Conservation (phyloP, 2,888 invertebrate species). For the Epistrophe eligans region DNA sequence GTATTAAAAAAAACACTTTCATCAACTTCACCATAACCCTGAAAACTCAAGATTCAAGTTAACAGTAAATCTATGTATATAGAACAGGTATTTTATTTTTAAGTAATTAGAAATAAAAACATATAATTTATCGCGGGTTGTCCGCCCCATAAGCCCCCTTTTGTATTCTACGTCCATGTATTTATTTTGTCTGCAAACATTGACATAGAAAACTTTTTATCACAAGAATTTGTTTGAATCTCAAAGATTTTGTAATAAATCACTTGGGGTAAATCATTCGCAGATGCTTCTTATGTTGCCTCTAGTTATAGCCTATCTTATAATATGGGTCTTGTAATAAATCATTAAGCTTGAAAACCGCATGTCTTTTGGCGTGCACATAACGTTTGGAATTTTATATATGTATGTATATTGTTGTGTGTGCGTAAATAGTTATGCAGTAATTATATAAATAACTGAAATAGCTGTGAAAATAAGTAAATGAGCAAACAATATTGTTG, state of each 20-base stretch:
- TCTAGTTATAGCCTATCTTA: not conserved
- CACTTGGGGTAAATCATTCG: conserved; percentile 49
- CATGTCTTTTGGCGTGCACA: conserved; percentile 9
- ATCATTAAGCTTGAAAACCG: conserved; percentile 41
- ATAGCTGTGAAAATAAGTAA: conserved; percentile 63
- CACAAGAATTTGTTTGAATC: conserved; percentile 45
- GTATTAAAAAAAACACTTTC: no score
- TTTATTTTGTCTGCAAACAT: not conserved
- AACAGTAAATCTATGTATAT: no score
- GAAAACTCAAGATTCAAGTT: no score
- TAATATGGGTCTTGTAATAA: conserved; percentile 35
- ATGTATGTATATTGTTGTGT: not conserved
- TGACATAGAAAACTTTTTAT: conserved; percentile 40
- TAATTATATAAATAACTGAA: conserved; percentile 25
- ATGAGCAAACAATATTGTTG: conserved; percentile 66
- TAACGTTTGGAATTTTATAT: not conserved
- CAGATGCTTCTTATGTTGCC: conserved; percentile 31
- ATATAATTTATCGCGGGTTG: not conserved
- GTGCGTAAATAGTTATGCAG: not conserved
- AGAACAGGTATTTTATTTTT: no score
- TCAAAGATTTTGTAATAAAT: conserved; percentile 58
- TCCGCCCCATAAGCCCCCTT: not conserved
- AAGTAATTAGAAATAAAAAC: no score
- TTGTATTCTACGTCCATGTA: not conserved
- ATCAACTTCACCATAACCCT: no score